Percentiles rank a stretch among this genome's conserved stretches.
phyloP scores from a whole-genome alignment of 2,888 invertebrate genomes.

The Koerneria pararmatus region DNA sequence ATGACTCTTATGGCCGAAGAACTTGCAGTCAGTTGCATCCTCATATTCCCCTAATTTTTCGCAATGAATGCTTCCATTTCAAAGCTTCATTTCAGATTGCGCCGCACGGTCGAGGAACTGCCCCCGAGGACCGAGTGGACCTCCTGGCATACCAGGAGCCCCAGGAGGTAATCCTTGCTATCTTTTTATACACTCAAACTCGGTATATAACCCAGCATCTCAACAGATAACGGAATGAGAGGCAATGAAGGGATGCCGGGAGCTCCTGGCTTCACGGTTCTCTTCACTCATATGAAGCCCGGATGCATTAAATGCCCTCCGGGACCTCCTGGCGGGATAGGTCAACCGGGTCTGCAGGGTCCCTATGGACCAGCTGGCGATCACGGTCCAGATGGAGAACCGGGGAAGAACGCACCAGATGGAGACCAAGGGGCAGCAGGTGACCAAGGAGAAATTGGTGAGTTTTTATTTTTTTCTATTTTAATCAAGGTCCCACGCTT shows the following conservation, averaged over 20 bases:
- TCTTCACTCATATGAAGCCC: background rate
- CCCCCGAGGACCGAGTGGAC: constrained; percentile 1
- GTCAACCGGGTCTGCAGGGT: background rate
- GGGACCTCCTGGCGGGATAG: background rate
- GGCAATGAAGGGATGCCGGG: background rate
- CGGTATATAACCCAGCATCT: background rate
- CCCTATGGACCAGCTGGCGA: background rate
- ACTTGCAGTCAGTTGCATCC: too few species aligned
- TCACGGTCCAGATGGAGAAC: background rate
- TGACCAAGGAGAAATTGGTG: too few species aligned
- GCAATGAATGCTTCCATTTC: too few species aligned
- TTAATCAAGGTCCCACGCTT: too few species aligned
- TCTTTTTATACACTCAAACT: background rate
- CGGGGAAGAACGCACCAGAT: background rate
- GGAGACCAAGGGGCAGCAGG: too few species aligned
- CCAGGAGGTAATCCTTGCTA: background rate
- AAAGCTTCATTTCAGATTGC: background rate
- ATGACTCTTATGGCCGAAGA: too few species aligned
- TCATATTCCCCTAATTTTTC: too few species aligned
- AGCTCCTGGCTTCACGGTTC: background rate
- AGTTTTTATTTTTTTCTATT: too few species aligned
- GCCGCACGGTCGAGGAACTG: background rate
- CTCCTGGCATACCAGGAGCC: constrained; percentile 5
- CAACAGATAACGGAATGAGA: background rate
- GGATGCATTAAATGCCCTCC: constrained; percentile 6